Conservation (phyloP, 2,888 invertebrate genomes). For the Zygothrica quintamaculata region DNA sequence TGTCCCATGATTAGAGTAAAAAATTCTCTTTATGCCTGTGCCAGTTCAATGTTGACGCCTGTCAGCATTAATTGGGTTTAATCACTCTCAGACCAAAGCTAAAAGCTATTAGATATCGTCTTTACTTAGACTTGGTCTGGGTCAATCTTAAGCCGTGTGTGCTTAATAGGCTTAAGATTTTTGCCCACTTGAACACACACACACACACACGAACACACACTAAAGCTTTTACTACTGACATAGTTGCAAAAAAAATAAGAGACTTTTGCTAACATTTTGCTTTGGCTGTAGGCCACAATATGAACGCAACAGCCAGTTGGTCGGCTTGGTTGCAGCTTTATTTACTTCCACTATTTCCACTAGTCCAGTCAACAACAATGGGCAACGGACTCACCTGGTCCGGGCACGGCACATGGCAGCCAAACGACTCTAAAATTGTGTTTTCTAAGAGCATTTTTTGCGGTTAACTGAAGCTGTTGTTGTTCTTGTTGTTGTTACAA, state of each 20-base stretch:
- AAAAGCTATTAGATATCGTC: not conserved
- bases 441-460: constrained; percentile 49
- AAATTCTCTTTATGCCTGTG: constrained; percentile 49
- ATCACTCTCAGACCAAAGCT: constrained; percentile 35
- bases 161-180: constrained; percentile 65
- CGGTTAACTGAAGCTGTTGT: constrained; percentile 55
- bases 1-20: constrained; percentile 32
- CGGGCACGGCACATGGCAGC: constrained; percentile 54
- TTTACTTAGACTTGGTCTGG: constrained; percentile 42
- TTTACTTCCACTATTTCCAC: constrained; percentile 37
- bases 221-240: constrained; percentile 48
- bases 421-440: constrained; percentile 57
- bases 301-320: constrained; percentile 31
- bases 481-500: constrained; percentile 26
- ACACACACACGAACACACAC: constrained; percentile 32
- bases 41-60: constrained; percentile 51
- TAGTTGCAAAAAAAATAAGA: constrained; percentile 47
- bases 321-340: constrained; percentile 44
- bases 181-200: constrained; percentile 55
- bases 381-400: constrained; percentile 35
- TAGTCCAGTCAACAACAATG: constrained; percentile 31
- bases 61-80: constrained; percentile 70
- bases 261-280: constrained; percentile 54
- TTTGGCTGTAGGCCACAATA: constrained; percentile 31
- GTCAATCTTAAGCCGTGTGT: constrained; percentile 66